phyloP scores from a whole-genome alignment of 2,113 vertebrate species.

The Ceuthmochares aereus region DNA sequence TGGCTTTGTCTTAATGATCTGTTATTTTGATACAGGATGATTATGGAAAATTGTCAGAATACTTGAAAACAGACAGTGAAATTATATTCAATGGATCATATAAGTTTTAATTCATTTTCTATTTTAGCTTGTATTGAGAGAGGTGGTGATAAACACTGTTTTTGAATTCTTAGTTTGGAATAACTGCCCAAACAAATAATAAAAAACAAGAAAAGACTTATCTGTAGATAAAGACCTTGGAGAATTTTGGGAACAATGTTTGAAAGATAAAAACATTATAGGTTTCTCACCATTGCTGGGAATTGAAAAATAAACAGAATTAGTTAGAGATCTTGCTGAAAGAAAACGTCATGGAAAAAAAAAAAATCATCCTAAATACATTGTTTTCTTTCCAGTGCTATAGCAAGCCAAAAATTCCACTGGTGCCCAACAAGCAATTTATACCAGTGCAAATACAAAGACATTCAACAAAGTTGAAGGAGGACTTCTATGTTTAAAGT shows the following conservation, averaged over 20 bases:
- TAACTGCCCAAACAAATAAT: conserved; percentile 1
- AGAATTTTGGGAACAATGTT: background rate
- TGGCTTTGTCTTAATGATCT: background rate
- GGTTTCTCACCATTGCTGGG: background rate
- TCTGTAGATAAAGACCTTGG: conserved; percentile 21
- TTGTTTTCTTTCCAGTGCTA: background rate
- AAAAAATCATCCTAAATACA: background rate
- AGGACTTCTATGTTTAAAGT: background rate
- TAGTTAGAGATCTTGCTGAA: background rate
- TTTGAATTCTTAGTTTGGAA: conserved; percentile 2
- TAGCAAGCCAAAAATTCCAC: background rate
- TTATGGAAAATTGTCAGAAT: background rate
- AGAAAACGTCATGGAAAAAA: background rate
- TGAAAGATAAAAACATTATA: conserved; percentile 18
- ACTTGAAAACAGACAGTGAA: background rate
- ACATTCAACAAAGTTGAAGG: background rate
- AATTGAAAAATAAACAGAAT: conserved; percentile 36
- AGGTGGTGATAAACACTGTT: background rate
- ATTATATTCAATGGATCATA: background rate
- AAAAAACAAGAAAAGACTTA: conserved; percentile 15
- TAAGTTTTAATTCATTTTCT: background rate
- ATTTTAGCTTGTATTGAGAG: background rate
- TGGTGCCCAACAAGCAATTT: background rate
- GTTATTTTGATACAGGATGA: background rate
- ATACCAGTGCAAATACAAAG: background rate